phyloP scores from a whole-genome alignment of 2,888 invertebrate genomes.

The Vesta saturnalis region DNA sequence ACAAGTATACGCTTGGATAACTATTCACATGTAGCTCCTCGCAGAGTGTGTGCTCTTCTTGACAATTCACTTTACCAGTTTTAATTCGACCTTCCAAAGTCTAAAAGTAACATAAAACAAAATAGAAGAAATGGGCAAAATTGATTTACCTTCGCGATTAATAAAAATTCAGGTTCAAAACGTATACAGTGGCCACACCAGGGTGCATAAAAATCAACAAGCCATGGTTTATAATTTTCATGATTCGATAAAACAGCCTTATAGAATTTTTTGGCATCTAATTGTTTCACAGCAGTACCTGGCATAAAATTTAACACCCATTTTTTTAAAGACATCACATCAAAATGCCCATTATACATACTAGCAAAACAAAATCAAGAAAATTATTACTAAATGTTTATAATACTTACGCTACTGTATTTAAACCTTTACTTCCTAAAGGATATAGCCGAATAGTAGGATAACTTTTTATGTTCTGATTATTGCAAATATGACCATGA shows the following conservation, averaged over 20 bases:
- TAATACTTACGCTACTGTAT: constrained; percentile 64
- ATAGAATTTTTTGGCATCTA: constrained; percentile 62
- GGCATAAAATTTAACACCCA: constrained; percentile 74
- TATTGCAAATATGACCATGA: constrained; percentile 66
- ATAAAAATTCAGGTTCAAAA: constrained; percentile 75
- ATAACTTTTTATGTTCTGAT: constrained; percentile 71
- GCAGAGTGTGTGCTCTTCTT: constrained; percentile 65
- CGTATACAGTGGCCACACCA: constrained; percentile 73
- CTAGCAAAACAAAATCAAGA: constrained; percentile 54
- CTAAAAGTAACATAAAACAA: constrained; percentile 49
- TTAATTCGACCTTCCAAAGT: constrained; percentile 66
- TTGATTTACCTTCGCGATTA: constrained; percentile 68
- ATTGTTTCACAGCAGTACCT: constrained; percentile 62
- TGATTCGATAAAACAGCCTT: constrained; percentile 63
- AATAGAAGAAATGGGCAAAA: constrained; percentile 28
- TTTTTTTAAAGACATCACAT: constrained; percentile 68
- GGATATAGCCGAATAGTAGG: constrained; percentile 77
- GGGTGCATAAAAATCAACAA: constrained; percentile 75
- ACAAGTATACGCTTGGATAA: constrained; percentile 70
- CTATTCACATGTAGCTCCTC: constrained; percentile 64
- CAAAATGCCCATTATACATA: constrained; percentile 70
- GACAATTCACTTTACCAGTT: constrained; percentile 74
- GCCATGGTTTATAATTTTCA: constrained; percentile 61
- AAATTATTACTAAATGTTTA: not conserved
- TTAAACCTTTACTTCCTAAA: constrained; percentile 63